A percentile compares a stretch with the other conserved stretches of the same genome.
Evolutionary conservation across 2,113 vertebrate species (phyloP).

Genomic region (Antechinus flavipes): DNA sequence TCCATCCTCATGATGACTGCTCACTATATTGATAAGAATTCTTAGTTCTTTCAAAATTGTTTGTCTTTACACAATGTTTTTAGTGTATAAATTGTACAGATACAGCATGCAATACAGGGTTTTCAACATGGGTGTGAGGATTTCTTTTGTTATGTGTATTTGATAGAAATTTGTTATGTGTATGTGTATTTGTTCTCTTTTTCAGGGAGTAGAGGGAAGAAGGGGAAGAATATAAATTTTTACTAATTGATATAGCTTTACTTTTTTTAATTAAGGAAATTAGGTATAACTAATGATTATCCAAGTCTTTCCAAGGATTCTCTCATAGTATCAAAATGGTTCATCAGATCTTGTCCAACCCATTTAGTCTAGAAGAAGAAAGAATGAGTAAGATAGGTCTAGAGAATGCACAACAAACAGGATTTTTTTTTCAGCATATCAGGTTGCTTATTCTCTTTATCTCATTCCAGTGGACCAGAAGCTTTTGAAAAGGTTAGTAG

Average conservation of each 20-base stretch:
- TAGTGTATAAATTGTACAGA: too few species aligned
- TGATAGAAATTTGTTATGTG: too few species aligned
- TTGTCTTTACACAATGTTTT: too few species aligned
- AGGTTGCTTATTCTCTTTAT: neutral
- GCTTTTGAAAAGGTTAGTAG: neutral
- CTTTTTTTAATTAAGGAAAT: neutral
- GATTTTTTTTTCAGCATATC: neutral
- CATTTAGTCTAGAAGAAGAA: neutral
- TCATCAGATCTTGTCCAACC: neutral
- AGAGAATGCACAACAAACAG: neutral
- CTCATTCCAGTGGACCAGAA: neutral
- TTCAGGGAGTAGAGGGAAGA: neutral
- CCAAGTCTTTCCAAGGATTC: neutral
- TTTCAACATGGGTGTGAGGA: neutral
- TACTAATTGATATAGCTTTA: neutral
- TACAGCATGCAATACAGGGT: neutral
- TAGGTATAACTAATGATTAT: neutral
- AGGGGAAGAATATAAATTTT: neutral
- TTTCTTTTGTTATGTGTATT: neutral
- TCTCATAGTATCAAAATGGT: neutral
- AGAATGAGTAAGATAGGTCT: neutral
- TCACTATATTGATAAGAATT: too few species aligned
- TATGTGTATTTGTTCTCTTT: neutral
- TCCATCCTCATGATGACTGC: too few species aligned
- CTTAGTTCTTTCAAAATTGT: too few species aligned